Conservation (phyloP, 2,113 vertebrate species). For the Phylloscopus trochilus region DNA sequence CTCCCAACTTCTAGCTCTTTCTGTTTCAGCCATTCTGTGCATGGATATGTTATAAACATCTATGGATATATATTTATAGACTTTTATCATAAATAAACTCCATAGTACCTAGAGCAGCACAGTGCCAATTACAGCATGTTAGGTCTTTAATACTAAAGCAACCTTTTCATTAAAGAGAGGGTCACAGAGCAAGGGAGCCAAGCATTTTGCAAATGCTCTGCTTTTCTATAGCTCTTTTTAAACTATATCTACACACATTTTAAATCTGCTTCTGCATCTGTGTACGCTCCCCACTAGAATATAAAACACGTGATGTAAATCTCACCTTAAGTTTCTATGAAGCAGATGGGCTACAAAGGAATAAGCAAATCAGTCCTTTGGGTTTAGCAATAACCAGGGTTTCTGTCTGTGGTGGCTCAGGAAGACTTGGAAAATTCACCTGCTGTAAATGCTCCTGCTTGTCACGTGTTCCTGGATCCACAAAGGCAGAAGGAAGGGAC, state of each 20-base stretch:
- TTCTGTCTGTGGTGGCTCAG: background rate
- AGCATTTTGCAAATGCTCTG: background rate
- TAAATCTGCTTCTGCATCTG: background rate
- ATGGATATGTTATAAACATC: background rate
- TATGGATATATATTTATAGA: background rate
- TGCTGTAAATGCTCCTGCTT: background rate
- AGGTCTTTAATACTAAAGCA: background rate
- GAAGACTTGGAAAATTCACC: background rate
- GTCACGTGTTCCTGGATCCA: background rate
- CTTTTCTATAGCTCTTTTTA: background rate
- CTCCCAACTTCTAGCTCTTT: background rate
- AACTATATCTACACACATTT: background rate
- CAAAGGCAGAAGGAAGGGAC: background rate
- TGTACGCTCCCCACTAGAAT: background rate
- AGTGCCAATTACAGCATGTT: background rate
- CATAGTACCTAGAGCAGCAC: background rate
- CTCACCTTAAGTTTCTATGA: slow-evolving; percentile 1
- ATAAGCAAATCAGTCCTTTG: background rate
- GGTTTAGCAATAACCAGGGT: background rate
- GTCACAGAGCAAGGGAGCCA: background rate
- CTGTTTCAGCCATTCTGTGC: background rate
- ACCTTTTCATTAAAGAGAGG: background rate
- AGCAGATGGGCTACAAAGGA: background rate
- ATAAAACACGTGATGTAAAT: background rate
- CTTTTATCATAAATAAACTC: background rate